Conservation (phyloP, 2,797 vertebrate genomes). For the Neopelma chrysocephalum region DNA sequence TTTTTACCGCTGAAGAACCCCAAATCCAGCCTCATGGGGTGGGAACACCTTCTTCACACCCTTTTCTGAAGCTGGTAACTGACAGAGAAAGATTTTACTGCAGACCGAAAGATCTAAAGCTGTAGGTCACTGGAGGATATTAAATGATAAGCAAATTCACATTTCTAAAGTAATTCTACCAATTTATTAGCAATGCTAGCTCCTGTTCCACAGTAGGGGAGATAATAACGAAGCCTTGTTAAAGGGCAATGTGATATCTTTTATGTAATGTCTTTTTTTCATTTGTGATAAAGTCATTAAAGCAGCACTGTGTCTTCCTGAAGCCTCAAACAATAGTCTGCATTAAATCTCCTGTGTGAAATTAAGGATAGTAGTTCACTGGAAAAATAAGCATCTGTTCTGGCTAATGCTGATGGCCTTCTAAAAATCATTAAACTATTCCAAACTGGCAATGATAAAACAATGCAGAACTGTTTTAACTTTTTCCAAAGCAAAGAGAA, state of each 20-base stretch:
- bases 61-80: slow-evolving; percentile 45
- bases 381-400: slow-evolving; percentile 37
- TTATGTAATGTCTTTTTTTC: slow-evolving; percentile 57
- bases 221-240: slow-evolving; percentile 65
- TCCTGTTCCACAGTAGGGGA: slow-evolving; percentile 67
- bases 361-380: slow-evolving; percentile 56
- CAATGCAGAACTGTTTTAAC: not conserved
- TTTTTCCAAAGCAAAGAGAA: slow-evolving; percentile 40
- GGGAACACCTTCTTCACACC: not conserved
- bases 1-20: not conserved
- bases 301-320: slow-evolving; percentile 44
- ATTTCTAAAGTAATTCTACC: slow-evolving; percentile 66
- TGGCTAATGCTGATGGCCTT: slow-evolving; percentile 17
- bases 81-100: slow-evolving; percentile 16
- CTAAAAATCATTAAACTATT: slow-evolving; percentile 53
- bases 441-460: not conserved
- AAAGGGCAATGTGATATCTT: slow-evolving; percentile 63
- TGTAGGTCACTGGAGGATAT: slow-evolving; percentile 54
- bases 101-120: slow-evolving; percentile 56
- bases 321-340: slow-evolving; percentile 43
- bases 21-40: not conserved
- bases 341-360: slow-evolving; percentile 58
- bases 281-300: slow-evolving; percentile 68
- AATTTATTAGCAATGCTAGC: slow-evolving; percentile 60
- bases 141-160: slow-evolving; percentile 70